These are phyloP conservation scores for Rynchops niger DNA, from an alignment of 2,113 vertebrate genomes.

Conservation along the genomic window DNA sequence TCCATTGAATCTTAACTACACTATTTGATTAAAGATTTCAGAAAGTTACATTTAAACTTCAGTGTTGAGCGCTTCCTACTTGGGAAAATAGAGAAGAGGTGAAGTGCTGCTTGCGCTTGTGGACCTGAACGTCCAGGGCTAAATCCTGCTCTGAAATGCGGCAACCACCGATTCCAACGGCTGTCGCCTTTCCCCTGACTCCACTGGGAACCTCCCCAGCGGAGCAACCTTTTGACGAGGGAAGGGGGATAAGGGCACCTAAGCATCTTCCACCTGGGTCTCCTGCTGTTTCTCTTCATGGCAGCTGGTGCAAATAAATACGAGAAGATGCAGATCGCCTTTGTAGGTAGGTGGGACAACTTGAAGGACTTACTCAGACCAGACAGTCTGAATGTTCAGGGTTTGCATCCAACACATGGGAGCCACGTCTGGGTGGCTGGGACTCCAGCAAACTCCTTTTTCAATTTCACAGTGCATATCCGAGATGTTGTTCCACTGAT, in stretches of 20 bases:
- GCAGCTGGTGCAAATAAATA: background rate
- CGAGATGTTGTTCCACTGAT: background rate
- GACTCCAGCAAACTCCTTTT: background rate
- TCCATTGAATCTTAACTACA: background rate
- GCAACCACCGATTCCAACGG: background rate
- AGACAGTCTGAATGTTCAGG: background rate
- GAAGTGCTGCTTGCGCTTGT: background rate
- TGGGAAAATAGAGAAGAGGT: background rate
- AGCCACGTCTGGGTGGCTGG: background rate
- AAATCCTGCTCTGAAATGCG: background rate
- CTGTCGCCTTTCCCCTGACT: background rate
- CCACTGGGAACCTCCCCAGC: background rate
- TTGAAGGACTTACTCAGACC: background rate
- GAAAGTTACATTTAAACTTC: background rate
- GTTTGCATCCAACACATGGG: fast-evolving
- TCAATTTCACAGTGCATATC: background rate
- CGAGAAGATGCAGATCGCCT: fast-evolving
- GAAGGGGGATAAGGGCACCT: background rate
- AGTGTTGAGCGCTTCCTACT: background rate
- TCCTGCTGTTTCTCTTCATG: background rate
- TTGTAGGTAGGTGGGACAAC: background rate
- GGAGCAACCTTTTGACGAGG: background rate
- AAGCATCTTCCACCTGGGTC: background rate
- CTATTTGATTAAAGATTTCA: background rate
- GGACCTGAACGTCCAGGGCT: background rate